A percentile compares a stretch with the other conserved stretches of the same genome.
Evolutionary conservation across 1,140 invertebrate species (phyloP).

Genomic region (Danaus melanippus): DNA sequence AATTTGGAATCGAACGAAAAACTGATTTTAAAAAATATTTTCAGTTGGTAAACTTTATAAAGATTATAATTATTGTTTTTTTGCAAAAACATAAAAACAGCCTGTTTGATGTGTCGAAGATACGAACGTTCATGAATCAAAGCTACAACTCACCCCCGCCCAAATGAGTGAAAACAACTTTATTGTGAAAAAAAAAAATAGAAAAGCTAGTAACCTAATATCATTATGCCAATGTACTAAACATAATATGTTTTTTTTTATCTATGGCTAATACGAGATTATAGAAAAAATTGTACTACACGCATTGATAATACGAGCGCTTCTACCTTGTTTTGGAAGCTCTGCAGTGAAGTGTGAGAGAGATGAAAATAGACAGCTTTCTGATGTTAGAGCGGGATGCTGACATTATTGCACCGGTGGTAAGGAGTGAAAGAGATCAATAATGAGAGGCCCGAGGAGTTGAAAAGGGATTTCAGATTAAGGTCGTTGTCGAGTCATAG

Average conservation of each 20-base stretch:
- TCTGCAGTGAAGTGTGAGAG: conserved; percentile 63
- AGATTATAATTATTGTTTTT: too few species aligned
- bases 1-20: too few species aligned
- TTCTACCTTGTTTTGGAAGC: conserved; percentile 68
- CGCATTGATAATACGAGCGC: conserved; percentile 54
- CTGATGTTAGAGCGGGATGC: conserved; percentile 30
- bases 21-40: too few species aligned
- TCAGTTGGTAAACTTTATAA: too few species aligned
- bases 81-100: too few species aligned
- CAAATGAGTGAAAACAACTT: too few species aligned
- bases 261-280: conserved; percentile 37
- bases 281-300: conserved; percentile 55
- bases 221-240: conserved; percentile 7
- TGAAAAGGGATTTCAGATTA: conserved; percentile 73
- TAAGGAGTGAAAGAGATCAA: conserved; percentile 72
- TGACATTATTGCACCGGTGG: conserved; percentile 68
- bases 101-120: too few species aligned
- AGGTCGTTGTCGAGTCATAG: conserved; percentile 69
- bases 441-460: conserved; percentile 71
- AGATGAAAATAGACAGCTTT: conserved; percentile 31
- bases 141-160: too few species aligned
- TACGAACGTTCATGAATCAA: too few species aligned
- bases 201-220: neutral
- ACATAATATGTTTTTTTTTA: conserved; percentile 9
- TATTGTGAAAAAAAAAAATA: too few species aligned